Evolutionary conservation across 2,113 vertebrate species (phyloP).

Genomic region (Microcebus jonahi): DNA sequence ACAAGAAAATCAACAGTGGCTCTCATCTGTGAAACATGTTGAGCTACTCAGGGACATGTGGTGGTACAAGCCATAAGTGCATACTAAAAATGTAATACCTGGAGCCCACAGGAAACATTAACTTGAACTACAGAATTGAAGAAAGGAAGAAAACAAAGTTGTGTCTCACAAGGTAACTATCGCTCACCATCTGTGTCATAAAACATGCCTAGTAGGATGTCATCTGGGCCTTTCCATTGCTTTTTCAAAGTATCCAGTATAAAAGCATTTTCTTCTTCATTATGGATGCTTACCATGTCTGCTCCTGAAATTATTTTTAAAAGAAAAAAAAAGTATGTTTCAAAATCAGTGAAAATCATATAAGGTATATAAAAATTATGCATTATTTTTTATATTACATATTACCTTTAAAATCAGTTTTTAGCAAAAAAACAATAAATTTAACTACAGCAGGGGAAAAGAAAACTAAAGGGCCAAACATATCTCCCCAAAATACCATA

Average conservation of each 20-base stretch:
- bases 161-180: not conserved
- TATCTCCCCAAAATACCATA: not conserved
- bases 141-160: not conserved
- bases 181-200: slow-evolving; percentile 85
- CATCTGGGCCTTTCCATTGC: slow-evolving; percentile 75
- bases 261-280: slow-evolving; percentile 84
- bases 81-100: not conserved
- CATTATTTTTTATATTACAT: not conserved
- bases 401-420: not conserved
- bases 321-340: slow-evolving; percentile 31
- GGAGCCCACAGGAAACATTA: not conserved
- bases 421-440: not conserved
- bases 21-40: not conserved
- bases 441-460: not conserved
- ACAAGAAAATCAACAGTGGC: not conserved
- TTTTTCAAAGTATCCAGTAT: slow-evolving; percentile 77
- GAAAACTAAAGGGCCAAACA: not conserved
- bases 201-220: slow-evolving; percentile 83
- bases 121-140: not conserved
- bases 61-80: not conserved
- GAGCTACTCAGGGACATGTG: not conserved
- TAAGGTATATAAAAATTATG: not conserved
- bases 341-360: slow-evolving; percentile 23
- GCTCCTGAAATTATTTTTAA: slow-evolving; percentile 78
- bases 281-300: slow-evolving; percentile 84